These are phyloP conservation scores for Solenopsis invicta DNA, from an alignment of 1,140 invertebrate species.

Conservation along the genomic window DNA sequence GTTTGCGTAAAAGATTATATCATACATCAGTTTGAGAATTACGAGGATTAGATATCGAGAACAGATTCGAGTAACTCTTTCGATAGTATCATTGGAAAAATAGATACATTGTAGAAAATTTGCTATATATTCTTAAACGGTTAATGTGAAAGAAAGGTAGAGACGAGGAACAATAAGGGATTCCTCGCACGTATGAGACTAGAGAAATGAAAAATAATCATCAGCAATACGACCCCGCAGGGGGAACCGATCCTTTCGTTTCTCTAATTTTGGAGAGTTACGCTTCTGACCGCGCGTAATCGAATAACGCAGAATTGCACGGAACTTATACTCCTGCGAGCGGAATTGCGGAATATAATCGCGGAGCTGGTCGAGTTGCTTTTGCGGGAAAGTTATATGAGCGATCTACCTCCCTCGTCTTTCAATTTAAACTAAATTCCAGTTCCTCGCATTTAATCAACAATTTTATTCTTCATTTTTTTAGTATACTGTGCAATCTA, in stretches of 20 bases:
- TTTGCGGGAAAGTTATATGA: slow-evolving; percentile 34
- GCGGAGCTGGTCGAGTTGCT: slow-evolving; percentile 29
- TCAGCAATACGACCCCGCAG: slow-evolving; percentile 11
- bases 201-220: slow-evolving; percentile 59
- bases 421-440: slow-evolving; percentile 49
- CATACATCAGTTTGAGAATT: background rate
- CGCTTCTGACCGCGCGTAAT: slow-evolving; percentile 54
- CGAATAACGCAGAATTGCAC: slow-evolving; percentile 49
- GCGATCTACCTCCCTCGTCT: slow-evolving; percentile 29
- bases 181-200: slow-evolving; percentile 2
- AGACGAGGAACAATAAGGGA: background rate
- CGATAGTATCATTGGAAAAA: background rate
- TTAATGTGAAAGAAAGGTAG: background rate
- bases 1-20: background rate
- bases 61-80: background rate
- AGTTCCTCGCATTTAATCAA: slow-evolving; percentile 32
- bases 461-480: slow-evolving; percentile 6
- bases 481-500: background rate
- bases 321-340: slow-evolving; percentile 41
- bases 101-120: slow-evolving; percentile 16
- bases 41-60: slow-evolving; percentile 1
- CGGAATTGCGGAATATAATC: slow-evolving; percentile 51
- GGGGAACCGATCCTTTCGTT: slow-evolving; percentile 43
- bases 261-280: slow-evolving; percentile 57
- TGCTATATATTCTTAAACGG: background rate